These are phyloP conservation scores for Lepilemur ruficaudatus DNA, from an alignment of 2,797 vertebrate species.

Conservation along the genomic window DNA sequence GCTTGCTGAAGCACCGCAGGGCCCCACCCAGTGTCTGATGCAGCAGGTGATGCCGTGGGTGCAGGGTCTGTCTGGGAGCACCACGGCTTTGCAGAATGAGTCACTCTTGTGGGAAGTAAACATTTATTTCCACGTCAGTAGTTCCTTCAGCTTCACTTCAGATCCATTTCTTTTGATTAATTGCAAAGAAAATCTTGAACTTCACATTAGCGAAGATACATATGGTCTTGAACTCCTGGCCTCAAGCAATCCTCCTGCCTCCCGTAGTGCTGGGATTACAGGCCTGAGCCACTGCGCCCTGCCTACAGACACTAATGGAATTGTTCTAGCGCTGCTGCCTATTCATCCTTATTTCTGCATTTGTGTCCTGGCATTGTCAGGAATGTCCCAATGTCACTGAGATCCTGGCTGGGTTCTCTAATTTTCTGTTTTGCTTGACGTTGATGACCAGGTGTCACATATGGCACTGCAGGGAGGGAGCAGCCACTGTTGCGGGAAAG, in stretches of 20 bases:
- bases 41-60: not conserved
- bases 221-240: not conserved
- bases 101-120: not conserved
- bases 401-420: not conserved
- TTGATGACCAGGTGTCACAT: not conserved
- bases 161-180: not conserved
- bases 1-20: not conserved
- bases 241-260: not conserved
- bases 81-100: not conserved
- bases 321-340: not conserved
- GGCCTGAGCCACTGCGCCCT: too few species aligned
- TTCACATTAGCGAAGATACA: not conserved
- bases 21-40: not conserved
- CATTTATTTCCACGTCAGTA: not conserved
- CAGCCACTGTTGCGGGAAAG: not conserved
- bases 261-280: not conserved
- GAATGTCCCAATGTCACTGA: not conserved
- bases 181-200: not conserved
- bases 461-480: fast-evolving
- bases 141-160: not conserved
- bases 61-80: not conserved
- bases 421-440: conserved; percentile 22
- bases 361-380: not conserved
- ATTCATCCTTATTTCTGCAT: not conserved
- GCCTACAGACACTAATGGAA: not conserved